Conservation (phyloP, 2,888 invertebrate genomes). For the Griposia aprilina region DNA sequence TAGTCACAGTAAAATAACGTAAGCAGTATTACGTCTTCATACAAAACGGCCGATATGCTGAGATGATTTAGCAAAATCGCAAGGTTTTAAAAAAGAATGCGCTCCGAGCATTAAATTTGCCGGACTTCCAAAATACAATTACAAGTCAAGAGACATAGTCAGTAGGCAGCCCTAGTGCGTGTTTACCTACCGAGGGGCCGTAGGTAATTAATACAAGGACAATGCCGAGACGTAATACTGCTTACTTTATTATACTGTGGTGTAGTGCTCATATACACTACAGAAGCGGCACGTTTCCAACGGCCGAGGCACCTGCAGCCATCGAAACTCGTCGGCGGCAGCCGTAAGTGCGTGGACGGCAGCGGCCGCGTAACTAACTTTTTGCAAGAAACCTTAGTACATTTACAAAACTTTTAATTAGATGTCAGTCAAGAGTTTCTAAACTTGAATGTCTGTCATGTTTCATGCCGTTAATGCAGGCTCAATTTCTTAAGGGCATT, state of each 20-base stretch:
- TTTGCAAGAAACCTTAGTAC: slow-evolving; percentile 23
- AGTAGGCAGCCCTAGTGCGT: too few relatives aligned
- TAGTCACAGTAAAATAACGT: too few relatives aligned
- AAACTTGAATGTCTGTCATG: slow-evolving; percentile 39
- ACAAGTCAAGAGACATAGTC: too few relatives aligned
- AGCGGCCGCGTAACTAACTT: background rate
- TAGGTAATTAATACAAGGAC: too few relatives aligned
- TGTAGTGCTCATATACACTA: background rate
- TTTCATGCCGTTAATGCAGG: slow-evolving; percentile 43
- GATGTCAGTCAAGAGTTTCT: slow-evolving; percentile 41
- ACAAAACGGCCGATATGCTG: background rate
- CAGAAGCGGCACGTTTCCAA: background rate
- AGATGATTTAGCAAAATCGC: background rate
- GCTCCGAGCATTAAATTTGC: too few relatives aligned
- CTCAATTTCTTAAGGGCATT: slow-evolving; percentile 29
- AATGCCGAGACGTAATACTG: too few relatives aligned
- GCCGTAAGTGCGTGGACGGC: too few relatives aligned
- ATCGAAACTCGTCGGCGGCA: background rate
- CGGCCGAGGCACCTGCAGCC: background rate
- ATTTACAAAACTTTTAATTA: slow-evolving; percentile 49
- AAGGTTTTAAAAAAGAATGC: background rate
- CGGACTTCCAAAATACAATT: too few relatives aligned
- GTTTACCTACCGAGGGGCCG: too few relatives aligned
- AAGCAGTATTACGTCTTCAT: too few relatives aligned
- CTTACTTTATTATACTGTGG: too few relatives aligned